phyloP scores from a whole-genome alignment of 2,797 vertebrate genomes.

The Sebastes alutus region DNA sequence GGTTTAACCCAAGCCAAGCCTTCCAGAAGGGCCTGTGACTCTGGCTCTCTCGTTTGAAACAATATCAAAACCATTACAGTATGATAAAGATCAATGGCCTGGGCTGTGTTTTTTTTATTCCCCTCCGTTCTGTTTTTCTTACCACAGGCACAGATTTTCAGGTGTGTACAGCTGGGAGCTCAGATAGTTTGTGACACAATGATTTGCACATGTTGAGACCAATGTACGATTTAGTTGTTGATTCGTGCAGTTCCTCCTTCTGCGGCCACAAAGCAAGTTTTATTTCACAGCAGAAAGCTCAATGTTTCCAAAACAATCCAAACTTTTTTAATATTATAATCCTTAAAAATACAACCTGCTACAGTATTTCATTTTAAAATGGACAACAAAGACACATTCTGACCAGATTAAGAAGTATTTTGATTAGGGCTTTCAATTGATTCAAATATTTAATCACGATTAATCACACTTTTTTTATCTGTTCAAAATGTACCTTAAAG shows the following conservation, averaged over 20 bases:
- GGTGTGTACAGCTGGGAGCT: slow-evolving; percentile 53
- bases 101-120: slow-evolving; percentile 8
- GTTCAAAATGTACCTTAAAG: too few species aligned
- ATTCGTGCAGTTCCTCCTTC: slow-evolving; percentile 32
- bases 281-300: not conserved
- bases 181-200: slow-evolving; percentile 65
- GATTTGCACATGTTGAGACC: slow-evolving; percentile 70
- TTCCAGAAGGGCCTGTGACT: slow-evolving; percentile 62
- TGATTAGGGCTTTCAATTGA: too few species aligned
- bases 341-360: slow-evolving; percentile 12
- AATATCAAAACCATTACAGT: slow-evolving; percentile 69
- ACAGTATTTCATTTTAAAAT: not conserved
- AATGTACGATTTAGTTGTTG: slow-evolving; percentile 55
- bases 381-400: not conserved
- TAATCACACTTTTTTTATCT: too few species aligned
- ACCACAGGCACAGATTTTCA: slow-evolving; percentile 49
- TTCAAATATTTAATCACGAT: too few species aligned
- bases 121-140: slow-evolving; percentile 43
- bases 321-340: not conserved
- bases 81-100: slow-evolving; percentile 71
- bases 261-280: not conserved
- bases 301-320: not conserved
- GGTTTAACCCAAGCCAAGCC: slow-evolving; percentile 71
- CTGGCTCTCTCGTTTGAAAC: slow-evolving; percentile 64
- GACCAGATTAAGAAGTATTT: not conserved